A percentile compares a stretch with the other conserved stretches of the same genome.
phyloP scores from a whole-genome alignment of 2,797 vertebrate species.

The Leptoclinus maculatus region DNA sequence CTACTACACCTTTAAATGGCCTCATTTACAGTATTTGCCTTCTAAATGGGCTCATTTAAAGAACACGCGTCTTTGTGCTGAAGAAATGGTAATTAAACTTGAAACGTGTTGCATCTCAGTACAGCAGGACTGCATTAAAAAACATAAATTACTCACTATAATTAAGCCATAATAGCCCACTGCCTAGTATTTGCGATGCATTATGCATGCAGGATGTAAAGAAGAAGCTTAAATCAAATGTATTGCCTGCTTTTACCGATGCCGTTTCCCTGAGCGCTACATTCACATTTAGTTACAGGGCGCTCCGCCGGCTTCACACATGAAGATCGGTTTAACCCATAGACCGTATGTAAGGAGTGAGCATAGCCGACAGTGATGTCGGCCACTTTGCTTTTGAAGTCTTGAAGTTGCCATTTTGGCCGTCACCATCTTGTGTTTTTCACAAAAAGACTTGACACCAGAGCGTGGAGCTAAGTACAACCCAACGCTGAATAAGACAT shows the following conservation, averaged over 20 bases:
- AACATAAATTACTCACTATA: conserved; percentile 1
- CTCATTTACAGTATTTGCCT: conserved; percentile 14
- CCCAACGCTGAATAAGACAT: too few relatives aligned
- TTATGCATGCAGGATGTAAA: neutral
- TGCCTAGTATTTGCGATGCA: conserved; percentile 1
- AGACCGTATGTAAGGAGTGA: too few relatives aligned
- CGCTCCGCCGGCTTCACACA: neutral
- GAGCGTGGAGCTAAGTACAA: too few relatives aligned
- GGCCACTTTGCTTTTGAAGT: too few relatives aligned
- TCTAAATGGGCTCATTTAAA: conserved; percentile 15
- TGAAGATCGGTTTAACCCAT: neutral
- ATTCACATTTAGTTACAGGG: neutral
- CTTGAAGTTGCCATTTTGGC: too few relatives aligned
- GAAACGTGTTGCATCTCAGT: neutral
- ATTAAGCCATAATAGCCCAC: neutral
- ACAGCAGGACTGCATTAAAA: conserved; percentile 11
- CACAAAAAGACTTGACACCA: too few relatives aligned
- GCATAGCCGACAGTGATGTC: too few relatives aligned
- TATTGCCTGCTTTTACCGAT: neutral
- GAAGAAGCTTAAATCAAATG: conserved; percentile 3
- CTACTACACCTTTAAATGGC: conserved; percentile 9
- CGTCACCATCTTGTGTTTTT: too few relatives aligned
- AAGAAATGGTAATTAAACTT: conserved; percentile 2
- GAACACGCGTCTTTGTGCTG: neutral
- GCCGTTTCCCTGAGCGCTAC: conserved; percentile 12